Percentiles rank a stretch among this genome's conserved stretches.
Evolutionary conservation across 2,113 vertebrate species (phyloP).

Genomic region (Ophthalmolycus amberensis): DNA sequence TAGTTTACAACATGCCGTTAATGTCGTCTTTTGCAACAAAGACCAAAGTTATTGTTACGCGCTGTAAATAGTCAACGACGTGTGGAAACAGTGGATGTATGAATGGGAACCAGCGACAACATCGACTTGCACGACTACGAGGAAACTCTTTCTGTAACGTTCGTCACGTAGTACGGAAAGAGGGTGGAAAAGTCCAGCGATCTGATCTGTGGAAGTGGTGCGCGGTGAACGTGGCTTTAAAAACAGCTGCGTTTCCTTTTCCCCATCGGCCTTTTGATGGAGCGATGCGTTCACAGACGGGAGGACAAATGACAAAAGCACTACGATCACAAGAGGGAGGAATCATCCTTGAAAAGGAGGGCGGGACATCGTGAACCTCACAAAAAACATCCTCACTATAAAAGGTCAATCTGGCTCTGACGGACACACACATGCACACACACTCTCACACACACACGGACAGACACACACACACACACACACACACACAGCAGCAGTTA

Average conservation of each 20-base stretch:
- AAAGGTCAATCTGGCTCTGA: conserved; percentile 14
- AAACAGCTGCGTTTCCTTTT: too few relatives aligned
- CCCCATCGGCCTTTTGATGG: background rate
- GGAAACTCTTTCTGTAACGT: background rate
- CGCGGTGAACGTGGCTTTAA: too few relatives aligned
- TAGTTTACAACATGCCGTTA: background rate
- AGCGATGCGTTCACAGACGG: background rate
- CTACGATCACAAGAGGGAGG: background rate
- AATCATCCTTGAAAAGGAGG: background rate
- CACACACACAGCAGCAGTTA: background rate
- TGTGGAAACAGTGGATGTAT: too few relatives aligned
- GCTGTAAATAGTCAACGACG: too few relatives aligned
- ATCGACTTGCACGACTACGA: too few relatives aligned
- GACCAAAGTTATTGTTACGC: too few relatives aligned
- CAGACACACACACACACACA: background rate
- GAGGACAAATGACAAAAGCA: background rate
- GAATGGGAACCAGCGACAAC: too few relatives aligned
- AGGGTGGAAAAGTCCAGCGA: too few relatives aligned
- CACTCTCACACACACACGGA: background rate
- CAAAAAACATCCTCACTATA: background rate
- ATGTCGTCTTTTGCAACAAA: too few relatives aligned
- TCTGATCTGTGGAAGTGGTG: too few relatives aligned
- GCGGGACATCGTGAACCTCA: background rate
- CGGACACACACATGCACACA: background rate
- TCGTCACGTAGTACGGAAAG: background rate